These are phyloP conservation scores for Trissolcus brochymenae DNA, from an alignment of 2,888 invertebrate genomes.

Conservation along the genomic window DNA sequence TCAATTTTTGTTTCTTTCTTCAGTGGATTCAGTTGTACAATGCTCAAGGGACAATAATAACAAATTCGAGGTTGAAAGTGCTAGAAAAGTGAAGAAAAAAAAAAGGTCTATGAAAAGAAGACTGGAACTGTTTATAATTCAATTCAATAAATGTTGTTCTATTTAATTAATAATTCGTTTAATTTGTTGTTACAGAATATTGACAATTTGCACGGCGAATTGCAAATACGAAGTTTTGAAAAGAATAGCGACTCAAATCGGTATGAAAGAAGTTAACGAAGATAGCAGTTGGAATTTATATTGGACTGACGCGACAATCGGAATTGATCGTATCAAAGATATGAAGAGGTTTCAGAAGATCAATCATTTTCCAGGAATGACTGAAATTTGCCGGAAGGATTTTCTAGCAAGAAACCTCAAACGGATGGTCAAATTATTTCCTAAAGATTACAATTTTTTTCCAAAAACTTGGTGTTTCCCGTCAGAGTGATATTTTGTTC, in stretches of 20 bases:
- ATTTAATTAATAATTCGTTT: background rate
- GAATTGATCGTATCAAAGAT: constrained; percentile 90
- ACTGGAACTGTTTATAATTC: background rate
- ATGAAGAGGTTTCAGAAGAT: constrained; percentile 95
- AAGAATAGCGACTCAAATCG: constrained; percentile 83
- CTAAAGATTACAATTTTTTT: constrained; percentile 93
- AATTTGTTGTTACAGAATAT: constrained; percentile 59
- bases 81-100: background rate
- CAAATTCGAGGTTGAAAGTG: background rate
- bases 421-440: constrained; percentile 91
- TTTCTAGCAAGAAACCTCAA: constrained; percentile 91
- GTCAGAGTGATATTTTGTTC: constrained; percentile 82
- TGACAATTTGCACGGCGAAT: constrained; percentile 82
- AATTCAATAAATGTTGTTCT: background rate
- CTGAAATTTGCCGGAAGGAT: constrained; percentile 93
- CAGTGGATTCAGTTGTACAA: background rate
- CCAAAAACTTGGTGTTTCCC: constrained; percentile 97
- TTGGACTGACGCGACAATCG: constrained; percentile 93
- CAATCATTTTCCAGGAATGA: constrained; percentile 95
- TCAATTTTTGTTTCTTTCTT: background rate
- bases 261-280: constrained; percentile 87
- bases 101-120: background rate
- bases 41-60: background rate
- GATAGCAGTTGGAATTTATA: constrained; percentile 92
- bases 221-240: constrained; percentile 87